Conservation (phyloP, 2,888 invertebrate species). For the Molanna angustata region DNA sequence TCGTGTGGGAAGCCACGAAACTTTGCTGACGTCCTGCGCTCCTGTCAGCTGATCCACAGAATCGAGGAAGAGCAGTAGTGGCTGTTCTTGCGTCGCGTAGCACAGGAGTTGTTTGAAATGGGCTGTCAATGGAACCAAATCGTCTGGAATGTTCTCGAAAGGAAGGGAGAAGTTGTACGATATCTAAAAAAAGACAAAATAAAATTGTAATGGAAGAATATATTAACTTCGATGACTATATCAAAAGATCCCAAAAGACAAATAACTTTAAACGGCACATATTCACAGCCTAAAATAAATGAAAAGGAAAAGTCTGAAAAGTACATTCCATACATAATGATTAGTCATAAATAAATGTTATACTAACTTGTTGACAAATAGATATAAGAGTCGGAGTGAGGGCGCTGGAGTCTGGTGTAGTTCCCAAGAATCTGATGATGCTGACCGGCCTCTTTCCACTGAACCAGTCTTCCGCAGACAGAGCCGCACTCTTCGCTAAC, state of each 20-base stretch:
- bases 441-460: slow-evolving; percentile 76
- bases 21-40: slow-evolving; percentile 90
- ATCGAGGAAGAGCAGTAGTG: slow-evolving; percentile 88
- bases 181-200: slow-evolving; percentile 56
- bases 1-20: slow-evolving; percentile 93
- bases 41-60: slow-evolving; percentile 96
- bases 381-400: slow-evolving; percentile 92
- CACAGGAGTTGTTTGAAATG: slow-evolving; percentile 93
- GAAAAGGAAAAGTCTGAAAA: too few relatives aligned
- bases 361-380: slow-evolving; percentile 84
- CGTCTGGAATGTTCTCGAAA: slow-evolving; percentile 93
- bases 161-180: slow-evolving; percentile 89
- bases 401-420: slow-evolving; percentile 95
- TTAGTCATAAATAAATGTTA: too few relatives aligned
- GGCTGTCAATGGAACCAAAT: slow-evolving; percentile 91
- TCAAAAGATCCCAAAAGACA: too few relatives aligned
- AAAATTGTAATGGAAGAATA: too few relatives aligned
- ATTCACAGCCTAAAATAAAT: too few relatives aligned
- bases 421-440: slow-evolving; percentile 90
- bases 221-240: too few relatives aligned
- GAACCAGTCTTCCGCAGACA: slow-evolving; percentile 73
- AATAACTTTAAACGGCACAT: too few relatives aligned
- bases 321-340: too few relatives aligned
- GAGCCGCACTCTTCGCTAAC: slow-evolving; percentile 85
- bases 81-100: slow-evolving; percentile 77